Evolutionary conservation across 1,140 invertebrate genomes (phyloP).

Genomic region (Heliconius nattereri): DNA sequence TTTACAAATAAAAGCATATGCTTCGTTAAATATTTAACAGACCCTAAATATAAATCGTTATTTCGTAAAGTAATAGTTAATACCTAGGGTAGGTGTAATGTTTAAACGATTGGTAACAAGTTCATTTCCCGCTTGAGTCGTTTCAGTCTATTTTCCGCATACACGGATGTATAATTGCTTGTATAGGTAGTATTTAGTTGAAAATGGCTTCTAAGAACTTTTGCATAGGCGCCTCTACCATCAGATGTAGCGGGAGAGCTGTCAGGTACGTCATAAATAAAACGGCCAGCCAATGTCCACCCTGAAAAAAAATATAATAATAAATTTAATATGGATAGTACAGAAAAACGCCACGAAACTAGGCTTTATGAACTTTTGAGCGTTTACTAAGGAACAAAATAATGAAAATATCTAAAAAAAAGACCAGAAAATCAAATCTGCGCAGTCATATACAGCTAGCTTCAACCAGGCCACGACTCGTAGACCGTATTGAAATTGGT

Average conservation of each 20-base stretch:
- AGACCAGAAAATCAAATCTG: no score
- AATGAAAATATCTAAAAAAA: no score
- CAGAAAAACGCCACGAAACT: no score
- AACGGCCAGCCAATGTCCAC: slow-evolving; percentile 43
- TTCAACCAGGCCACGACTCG: no score
- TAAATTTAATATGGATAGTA: no score
- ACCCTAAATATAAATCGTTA: neutral
- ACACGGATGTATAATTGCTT: neutral
- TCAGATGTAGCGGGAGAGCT: slow-evolving; percentile 50
- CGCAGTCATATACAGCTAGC: no score
- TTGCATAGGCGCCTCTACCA: slow-evolving; percentile 53
- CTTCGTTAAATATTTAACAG: neutral
- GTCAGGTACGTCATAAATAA: slow-evolving; percentile 49
- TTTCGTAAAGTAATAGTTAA: neutral
- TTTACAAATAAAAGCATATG: neutral
- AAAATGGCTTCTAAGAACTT: slow-evolving; percentile 42
- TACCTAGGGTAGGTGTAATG: neutral
- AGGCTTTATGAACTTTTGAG: no score
- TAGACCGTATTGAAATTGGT: no score
- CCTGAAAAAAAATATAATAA: slow-evolving; percentile 40
- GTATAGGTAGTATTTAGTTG: neutral
- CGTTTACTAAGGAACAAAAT: no score
- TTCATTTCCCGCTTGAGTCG: neutral
- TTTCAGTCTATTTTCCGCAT: neutral
- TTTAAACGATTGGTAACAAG: neutral